Evolutionary conservation across 2,888 invertebrate species (phyloP), one percentile per base, ranked within the genome.

Genomic region (Ptilodon capucinus): DNA sequence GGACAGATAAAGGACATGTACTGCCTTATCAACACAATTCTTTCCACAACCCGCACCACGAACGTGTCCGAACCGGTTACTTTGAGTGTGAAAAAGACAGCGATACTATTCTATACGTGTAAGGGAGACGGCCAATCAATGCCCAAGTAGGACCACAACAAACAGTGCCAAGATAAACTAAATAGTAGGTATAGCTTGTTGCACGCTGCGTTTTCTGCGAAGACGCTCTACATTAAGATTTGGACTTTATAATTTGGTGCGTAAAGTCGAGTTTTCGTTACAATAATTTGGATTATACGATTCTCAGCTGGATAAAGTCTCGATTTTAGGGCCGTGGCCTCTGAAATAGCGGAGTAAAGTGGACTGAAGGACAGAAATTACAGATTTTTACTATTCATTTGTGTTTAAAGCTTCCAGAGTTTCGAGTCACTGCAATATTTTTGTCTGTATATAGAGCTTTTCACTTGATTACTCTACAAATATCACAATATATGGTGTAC

Each of bases 41-140:
- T 76, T 71, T 68, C 70, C 54, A 57, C 57, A 51, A 61, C 64
- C 64, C 68, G 71, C 62, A 66, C 68, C 60, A 68, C 71, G 71
- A 71, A 71, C 74, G 68, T 76, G 74, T 76, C 71, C 73, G 72
- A 71, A 83, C 82, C 82, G 81, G 83, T 82, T 82, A 68, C 64
- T 46, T 66, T 50, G 67, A 60, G 64, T 58, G 58, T 46, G 74
- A 81, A 60, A 44, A 67, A 63, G 75, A 76, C 38, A 48, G 48
- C 43, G 51, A 51, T 45, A 64, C 25, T 48, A 44, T 40, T 41
- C 46, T 40, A 51, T 51, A 62, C 40, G 76, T 60, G 60, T 35
- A 53, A 81, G 58, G 55, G 76, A 65, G 81, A 79, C 43, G 48
- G 54, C 51, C 34, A 52, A 68, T 60, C 47, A 52, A 57, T 60